These are phyloP conservation scores for Drosophila birchii DNA, from an alignment of 2,888 invertebrate genomes.

Conservation along the genomic window DNA sequence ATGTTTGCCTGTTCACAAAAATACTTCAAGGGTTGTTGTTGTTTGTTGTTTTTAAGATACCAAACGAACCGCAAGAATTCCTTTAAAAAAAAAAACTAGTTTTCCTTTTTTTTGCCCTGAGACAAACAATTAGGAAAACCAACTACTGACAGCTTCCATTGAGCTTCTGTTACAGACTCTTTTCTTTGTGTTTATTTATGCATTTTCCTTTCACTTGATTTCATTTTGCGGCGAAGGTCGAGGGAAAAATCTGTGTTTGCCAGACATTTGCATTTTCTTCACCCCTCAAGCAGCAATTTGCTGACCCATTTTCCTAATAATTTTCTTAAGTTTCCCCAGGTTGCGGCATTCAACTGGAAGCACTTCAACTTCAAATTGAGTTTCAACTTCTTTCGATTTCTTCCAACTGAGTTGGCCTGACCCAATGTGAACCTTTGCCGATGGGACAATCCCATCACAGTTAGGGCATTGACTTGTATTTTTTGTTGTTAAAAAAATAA, in stretches of 20 bases:
- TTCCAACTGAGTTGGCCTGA: constrained; percentile 66
- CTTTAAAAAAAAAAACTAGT: constrained; percentile 47
- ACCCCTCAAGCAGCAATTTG: constrained; percentile 44
- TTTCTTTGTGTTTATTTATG: constrained; percentile 70
- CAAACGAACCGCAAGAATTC: constrained; percentile 50
- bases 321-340: constrained; percentile 42
- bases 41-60: constrained; percentile 24
- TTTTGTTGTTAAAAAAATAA: constrained; percentile 19
- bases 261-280: constrained; percentile 67
- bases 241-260: constrained; percentile 47
- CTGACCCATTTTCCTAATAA: constrained; percentile 66
- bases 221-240: constrained; percentile 62
- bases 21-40: constrained; percentile 50
- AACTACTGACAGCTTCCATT: constrained; percentile 48
- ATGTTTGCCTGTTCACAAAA: constrained; percentile 24
- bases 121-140: constrained; percentile 59
- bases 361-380: constrained; percentile 62
- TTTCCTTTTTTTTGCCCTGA: constrained; percentile 29
- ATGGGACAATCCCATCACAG: constrained; percentile 22
- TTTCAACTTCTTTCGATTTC: constrained; percentile 19
- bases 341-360: constrained; percentile 64
- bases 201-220: constrained; percentile 74
- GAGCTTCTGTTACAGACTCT: constrained; percentile 13
- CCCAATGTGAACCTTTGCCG: constrained; percentile 19
- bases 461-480: constrained; percentile 44